Conservation (phyloP, 2,888 invertebrate genomes). For the Drosophila colorata region DNA sequence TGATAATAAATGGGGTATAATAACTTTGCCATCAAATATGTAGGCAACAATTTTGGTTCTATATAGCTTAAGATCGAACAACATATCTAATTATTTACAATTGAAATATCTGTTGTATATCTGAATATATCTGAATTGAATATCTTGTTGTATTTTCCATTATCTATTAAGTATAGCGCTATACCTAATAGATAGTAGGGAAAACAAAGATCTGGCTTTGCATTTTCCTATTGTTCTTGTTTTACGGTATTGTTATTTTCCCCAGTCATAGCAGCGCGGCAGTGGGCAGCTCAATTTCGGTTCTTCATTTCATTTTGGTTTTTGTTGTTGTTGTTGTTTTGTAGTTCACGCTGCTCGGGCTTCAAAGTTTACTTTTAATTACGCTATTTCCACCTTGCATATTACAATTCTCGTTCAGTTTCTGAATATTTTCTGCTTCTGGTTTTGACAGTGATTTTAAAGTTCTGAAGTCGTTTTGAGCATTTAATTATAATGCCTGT, state of each 20-base stretch:
- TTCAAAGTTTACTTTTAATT: constrained; percentile 47
- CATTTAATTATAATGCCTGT: constrained; percentile 14
- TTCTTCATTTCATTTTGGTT: constrained; percentile 18
- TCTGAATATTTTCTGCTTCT: constrained; percentile 10
- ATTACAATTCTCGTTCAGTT: constrained; percentile 14
- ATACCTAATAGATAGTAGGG: neutral
- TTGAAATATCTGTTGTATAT: too few relatives aligned
- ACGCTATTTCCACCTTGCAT: constrained; percentile 30
- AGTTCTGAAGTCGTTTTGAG: constrained; percentile 2
- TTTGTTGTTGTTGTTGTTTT: constrained; percentile 7
- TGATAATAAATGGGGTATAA: neutral
- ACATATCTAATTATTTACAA: too few relatives aligned
- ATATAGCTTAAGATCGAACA: neutral
- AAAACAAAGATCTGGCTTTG: constrained; percentile 2
- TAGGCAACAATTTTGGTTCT: neutral
- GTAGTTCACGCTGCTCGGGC: constrained; percentile 15
- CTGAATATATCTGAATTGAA: too few relatives aligned
- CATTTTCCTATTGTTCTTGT: constrained; percentile 14
- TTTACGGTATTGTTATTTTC: constrained; percentile 12
- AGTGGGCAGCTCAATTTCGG: constrained; percentile 20
- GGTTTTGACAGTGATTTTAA: constrained; percentile 18
- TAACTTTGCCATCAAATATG: neutral
- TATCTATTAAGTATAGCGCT: too few relatives aligned
- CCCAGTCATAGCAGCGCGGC: constrained; percentile 4
- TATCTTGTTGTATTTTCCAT: too few relatives aligned